Evolutionary conservation across 1,140 invertebrate species (phyloP).

Genomic region (Phymastichus coffea): DNA sequence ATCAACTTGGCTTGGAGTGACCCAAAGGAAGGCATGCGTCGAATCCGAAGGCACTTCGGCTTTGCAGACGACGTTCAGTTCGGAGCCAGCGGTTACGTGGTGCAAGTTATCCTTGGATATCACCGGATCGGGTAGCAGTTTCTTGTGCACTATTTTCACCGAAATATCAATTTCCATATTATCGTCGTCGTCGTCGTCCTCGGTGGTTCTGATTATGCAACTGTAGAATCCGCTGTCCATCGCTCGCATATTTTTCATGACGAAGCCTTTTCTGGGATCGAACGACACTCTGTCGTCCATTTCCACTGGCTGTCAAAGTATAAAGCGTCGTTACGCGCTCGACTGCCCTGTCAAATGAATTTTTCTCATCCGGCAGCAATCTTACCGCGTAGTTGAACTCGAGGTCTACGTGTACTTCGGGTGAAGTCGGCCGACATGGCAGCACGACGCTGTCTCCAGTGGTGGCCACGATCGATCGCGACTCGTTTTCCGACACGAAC

Average conservation of each 20-base stretch:
- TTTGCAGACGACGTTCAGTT: slow-evolving; percentile 38
- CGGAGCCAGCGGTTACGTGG: slow-evolving; percentile 39
- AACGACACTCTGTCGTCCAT: slow-evolving; percentile 51
- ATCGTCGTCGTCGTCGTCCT: slow-evolving; percentile 22
- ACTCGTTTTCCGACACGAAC: too few species aligned
- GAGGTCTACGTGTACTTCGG: slow-evolving; percentile 62
- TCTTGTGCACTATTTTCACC: slow-evolving; percentile 25
- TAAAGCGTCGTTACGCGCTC: not conserved
- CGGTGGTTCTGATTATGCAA: slow-evolving; percentile 54
- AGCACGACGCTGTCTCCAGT: slow-evolving; percentile 49
- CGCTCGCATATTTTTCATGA: slow-evolving; percentile 52
- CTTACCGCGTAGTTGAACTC: slow-evolving; percentile 35
- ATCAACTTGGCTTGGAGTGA: not conserved
- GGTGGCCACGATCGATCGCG: not conserved
- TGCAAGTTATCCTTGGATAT: slow-evolving; percentile 33
- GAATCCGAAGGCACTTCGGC: slow-evolving; percentile 23
- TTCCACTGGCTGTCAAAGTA: slow-evolving; percentile 32
- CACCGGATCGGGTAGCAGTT: slow-evolving; percentile 28
- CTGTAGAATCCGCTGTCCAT: slow-evolving; percentile 47
- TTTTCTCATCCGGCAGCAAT: not conserved
- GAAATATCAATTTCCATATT: slow-evolving; percentile 7
- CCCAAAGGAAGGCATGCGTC: slow-evolving; percentile 36
- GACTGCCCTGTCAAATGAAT: not conserved
- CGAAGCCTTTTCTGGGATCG: slow-evolving; percentile 63
- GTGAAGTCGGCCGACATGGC: slow-evolving; percentile 70